Evolutionary conservation across 2,888 invertebrate genomes (phyloP).

Genomic region (Nymphalis urticae): DNA sequence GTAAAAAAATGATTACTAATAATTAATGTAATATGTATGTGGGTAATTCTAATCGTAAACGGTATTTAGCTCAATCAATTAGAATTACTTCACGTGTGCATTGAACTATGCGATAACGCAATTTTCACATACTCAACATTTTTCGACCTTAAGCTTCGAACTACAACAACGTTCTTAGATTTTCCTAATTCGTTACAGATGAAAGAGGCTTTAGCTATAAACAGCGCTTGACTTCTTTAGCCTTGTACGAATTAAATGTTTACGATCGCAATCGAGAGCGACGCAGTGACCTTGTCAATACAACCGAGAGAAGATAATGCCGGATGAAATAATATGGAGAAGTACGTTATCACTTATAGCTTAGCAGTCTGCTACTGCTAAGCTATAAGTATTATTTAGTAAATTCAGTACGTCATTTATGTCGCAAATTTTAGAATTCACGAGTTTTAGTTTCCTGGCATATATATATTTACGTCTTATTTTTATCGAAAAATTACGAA

Average conservation of each 20-base stretch:
- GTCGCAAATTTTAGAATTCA: too few species aligned
- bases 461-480: too few species aligned
- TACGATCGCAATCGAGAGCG: conserved; percentile 43
- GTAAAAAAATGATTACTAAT: background rate
- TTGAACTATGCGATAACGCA: background rate
- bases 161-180: conserved; percentile 21
- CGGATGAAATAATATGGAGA: conserved; percentile 52
- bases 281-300: conserved; percentile 57
- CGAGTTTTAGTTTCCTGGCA: too few species aligned
- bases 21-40: background rate
- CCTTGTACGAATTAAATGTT: conserved; percentile 47
- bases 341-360: conserved; percentile 45
- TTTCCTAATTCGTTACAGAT: conserved; percentile 31
- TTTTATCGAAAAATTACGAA: too few species aligned
- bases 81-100: background rate
- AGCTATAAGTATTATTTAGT: too few species aligned
- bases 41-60: background rate
- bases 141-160: background rate
- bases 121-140: background rate
- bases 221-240: conserved; percentile 34
- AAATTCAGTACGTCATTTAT: too few species aligned
- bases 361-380: too few species aligned
- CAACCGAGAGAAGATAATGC: conserved; percentile 56
- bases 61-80: background rate
- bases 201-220: conserved; percentile 39